These are phyloP conservation scores for Marasmarcha lunaedactyla DNA, from an alignment of 2,888 invertebrate species.

Conservation along the genomic window DNA sequence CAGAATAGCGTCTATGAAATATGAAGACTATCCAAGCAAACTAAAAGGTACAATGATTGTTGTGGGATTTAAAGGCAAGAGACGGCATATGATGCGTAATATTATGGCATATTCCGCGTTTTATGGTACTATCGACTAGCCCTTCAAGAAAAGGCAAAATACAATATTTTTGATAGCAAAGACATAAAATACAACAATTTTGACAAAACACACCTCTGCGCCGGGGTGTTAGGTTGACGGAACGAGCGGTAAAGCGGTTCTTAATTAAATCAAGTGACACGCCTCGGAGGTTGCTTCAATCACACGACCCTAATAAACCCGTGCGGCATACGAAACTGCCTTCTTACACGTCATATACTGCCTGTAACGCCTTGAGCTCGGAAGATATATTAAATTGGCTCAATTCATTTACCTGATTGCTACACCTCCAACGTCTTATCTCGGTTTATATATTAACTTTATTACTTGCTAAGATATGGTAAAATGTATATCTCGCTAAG, in stretches of 20 bases:
- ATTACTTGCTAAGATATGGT: too few relatives aligned
- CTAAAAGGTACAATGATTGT: conserved; percentile 63
- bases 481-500: too few relatives aligned
- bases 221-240: conserved; percentile 50
- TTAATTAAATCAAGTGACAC: conserved; percentile 70
- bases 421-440: too few relatives aligned
- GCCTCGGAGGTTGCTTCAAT: conserved; percentile 64
- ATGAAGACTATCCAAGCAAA: conserved; percentile 51
- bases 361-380: conserved; percentile 16
- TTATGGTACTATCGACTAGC: too few relatives aligned
- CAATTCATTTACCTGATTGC: background rate
- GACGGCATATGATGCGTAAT: too few relatives aligned
- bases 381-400: background rate
- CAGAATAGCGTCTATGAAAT: conserved; percentile 49
- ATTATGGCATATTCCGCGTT: too few relatives aligned
- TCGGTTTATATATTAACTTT: too few relatives aligned
- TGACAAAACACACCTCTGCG: too few relatives aligned
- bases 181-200: too few relatives aligned
- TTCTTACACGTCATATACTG: conserved; percentile 27
- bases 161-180: too few relatives aligned
- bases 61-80: conserved; percentile 52
- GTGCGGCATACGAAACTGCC: conserved; percentile 41
- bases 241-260: conserved; percentile 63
- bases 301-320: conserved; percentile 64
- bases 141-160: too few relatives aligned